Evolutionary conservation across 2,888 invertebrate species (phyloP).

Genomic region (Onchidella celtica): DNA sequence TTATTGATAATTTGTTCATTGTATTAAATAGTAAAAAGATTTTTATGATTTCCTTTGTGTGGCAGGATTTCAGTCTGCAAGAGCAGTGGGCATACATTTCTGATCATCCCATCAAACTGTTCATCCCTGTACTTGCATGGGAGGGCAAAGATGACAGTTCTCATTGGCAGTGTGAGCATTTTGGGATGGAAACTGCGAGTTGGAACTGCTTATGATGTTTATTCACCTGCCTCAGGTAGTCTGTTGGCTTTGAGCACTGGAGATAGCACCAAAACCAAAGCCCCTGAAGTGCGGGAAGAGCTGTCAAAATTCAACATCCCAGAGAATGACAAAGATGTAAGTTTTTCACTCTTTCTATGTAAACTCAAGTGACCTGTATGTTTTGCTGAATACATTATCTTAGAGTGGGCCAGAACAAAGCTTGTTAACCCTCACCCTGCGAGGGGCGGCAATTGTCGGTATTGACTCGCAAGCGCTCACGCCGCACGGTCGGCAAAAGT

Average conservation of each 20-base stretch:
- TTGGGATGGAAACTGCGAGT: conserved; percentile 58
- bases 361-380: too few species aligned
- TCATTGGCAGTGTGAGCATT: conserved; percentile 60
- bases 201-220: conserved; percentile 55
- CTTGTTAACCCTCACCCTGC: too few species aligned
- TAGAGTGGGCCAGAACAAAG: too few species aligned
- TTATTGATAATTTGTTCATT: too few species aligned
- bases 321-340: conserved; percentile 39
- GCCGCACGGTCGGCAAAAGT: too few species aligned
- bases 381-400: too few species aligned
- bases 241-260: conserved; percentile 56
- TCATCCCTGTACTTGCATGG: conserved; percentile 57
- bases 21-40: too few species aligned
- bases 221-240: conserved; percentile 66
- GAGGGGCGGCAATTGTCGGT: too few species aligned
- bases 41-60: too few species aligned
- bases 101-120: conserved; percentile 34
- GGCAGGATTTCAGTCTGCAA: conserved; percentile 31
- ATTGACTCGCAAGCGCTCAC: too few species aligned
- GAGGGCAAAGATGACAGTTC: conserved; percentile 53
- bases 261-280: conserved; percentile 6
- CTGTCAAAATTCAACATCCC: conserved; percentile 19
- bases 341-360: not conserved
- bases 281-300: conserved; percentile 29
- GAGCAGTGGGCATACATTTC: conserved; percentile 8